Evolutionary conservation across 1,140 invertebrate genomes (phyloP).

Genomic region (Harlomillsia oculata): DNA sequence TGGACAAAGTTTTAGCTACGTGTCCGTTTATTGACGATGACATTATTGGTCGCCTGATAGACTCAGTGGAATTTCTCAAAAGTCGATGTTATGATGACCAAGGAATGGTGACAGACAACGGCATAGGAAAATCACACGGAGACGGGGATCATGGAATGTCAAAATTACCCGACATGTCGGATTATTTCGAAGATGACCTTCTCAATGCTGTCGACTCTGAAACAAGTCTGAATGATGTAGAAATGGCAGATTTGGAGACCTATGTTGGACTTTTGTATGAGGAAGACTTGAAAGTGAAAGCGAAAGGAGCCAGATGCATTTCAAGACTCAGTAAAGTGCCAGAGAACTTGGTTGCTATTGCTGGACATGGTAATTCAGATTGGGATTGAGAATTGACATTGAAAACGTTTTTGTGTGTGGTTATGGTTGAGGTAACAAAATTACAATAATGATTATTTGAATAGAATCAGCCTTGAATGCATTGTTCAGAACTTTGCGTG

Average conservation of each 20-base stretch:
- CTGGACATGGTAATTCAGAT: conserved; percentile 66
- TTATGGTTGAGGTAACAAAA: too few relatives aligned
- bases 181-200: conserved; percentile 32
- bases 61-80: conserved; percentile 83
- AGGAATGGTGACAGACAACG: too few relatives aligned
- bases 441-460: conserved; percentile 37
- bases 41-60: conserved; percentile 62
- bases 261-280: conserved; percentile 97
- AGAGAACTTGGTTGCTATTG: conserved; percentile 86
- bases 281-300: conserved; percentile 72
- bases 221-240: conserved; percentile 39
- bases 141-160: neutral
- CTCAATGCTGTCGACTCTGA: neutral
- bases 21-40: conserved; percentile 79
- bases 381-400: neutral
- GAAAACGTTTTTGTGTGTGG: neutral
- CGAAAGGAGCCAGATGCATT: conserved; percentile 82
- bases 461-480: conserved; percentile 91
- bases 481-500: conserved; percentile 81
- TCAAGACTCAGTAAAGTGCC: conserved; percentile 81
- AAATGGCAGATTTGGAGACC: conserved; percentile 74
- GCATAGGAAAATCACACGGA: conserved; percentile 38
- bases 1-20: conserved; percentile 77
- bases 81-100: conserved; percentile 55
- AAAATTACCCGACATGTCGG: conserved; percentile 28